phyloP scores from a whole-genome alignment of 2,888 invertebrate genomes.

The Hecatera dysodea region DNA sequence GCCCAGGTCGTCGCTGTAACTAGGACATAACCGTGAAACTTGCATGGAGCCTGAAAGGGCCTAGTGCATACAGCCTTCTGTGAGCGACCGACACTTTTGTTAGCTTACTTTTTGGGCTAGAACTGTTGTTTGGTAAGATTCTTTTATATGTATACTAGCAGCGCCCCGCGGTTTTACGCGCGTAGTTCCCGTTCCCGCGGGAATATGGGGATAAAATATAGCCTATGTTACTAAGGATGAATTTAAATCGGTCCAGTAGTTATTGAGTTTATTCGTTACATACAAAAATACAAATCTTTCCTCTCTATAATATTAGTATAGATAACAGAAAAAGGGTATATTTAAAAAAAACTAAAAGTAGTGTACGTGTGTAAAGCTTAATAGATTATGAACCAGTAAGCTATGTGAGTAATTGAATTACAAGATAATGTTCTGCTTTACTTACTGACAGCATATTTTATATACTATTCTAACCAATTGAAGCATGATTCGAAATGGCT shows the following conservation, averaged over 20 bases:
- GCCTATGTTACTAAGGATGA: too few species aligned
- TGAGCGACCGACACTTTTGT: neutral
- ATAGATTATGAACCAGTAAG: neutral
- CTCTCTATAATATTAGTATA: too few species aligned
- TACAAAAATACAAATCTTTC: too few species aligned
- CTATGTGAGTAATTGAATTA: neutral
- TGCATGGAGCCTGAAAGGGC: constrained; percentile 22
- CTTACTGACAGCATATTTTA: neutral
- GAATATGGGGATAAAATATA: too few species aligned
- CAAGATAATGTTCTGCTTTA: neutral
- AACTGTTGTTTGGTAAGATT: neutral
- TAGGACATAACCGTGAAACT: constrained; percentile 42
- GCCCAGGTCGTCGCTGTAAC: constrained; percentile 33
- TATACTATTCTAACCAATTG: neutral
- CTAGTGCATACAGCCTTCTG: constrained; percentile 24
- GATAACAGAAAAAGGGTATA: neutral
- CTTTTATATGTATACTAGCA: too few species aligned
- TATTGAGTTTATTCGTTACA: too few species aligned
- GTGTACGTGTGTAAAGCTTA: neutral
- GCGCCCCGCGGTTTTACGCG: too few species aligned
- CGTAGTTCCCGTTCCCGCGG: too few species aligned
- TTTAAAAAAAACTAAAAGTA: neutral
- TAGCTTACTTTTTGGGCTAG: neutral
- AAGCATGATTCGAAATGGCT: neutral
- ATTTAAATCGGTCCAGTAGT: too few species aligned